Percentiles rank a stretch among this genome's conserved stretches.
phyloP scores from a whole-genome alignment of 1,140 invertebrate species.

The Drosophila obscura region DNA sequence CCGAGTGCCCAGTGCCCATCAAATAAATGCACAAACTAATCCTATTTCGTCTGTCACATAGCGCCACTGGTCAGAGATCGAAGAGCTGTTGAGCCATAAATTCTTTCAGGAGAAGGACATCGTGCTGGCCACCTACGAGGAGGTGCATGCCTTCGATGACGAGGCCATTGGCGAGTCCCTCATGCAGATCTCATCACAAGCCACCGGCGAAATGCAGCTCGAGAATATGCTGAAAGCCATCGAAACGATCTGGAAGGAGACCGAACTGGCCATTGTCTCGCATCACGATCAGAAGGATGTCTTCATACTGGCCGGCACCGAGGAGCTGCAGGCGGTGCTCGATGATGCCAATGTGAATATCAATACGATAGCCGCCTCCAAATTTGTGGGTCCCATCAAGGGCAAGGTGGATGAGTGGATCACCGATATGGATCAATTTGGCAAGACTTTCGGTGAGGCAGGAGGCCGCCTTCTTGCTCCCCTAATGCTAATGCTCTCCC shows the following conservation, averaged over 20 bases:
- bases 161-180: conserved; percentile 87
- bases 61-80: conserved; percentile 93
- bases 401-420: conserved; percentile 92
- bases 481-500: not conserved
- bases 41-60: conserved; percentile 7
- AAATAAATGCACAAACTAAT: too few species aligned
- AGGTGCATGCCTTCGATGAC: conserved; percentile 88
- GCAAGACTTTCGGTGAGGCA: conserved; percentile 88
- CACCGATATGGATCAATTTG: conserved; percentile 89
- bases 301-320: conserved; percentile 91
- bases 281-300: conserved; percentile 93
- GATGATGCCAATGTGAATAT: conserved; percentile 95
- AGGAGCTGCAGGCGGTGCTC: conserved; percentile 91
- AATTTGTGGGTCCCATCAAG: conserved; percentile 93
- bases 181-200: conserved; percentile 92
- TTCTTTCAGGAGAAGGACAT: conserved; percentile 88
- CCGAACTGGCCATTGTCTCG: conserved; percentile 90
- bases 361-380: conserved; percentile 92
- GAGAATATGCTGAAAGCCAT: conserved; percentile 92
- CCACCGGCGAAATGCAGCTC: conserved; percentile 92
- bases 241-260: conserved; percentile 91
- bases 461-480: not conserved
- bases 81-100: conserved; percentile 88
- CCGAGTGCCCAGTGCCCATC: too few species aligned
- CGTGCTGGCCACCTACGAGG: conserved; percentile 88